Percentiles rank a stretch among this genome's conserved stretches.
Conservation (phyloP, 2,797 vertebrate genomes). For the Sebastes itinus region DNA sequence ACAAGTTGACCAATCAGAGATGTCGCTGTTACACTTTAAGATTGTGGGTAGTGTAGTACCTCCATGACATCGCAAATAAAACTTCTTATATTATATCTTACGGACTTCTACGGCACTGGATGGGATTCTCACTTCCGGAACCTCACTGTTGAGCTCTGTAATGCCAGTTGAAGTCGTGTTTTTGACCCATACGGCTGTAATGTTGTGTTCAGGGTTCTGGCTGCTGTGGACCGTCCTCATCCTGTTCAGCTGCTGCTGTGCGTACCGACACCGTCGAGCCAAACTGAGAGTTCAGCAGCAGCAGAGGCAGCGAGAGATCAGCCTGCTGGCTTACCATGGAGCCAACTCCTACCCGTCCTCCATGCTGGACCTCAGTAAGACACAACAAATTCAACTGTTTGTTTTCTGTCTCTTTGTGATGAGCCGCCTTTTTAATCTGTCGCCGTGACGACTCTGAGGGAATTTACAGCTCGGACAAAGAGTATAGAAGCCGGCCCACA, state of each 20-base stretch:
- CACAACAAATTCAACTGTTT: not conserved
- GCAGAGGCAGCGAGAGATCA: slow-evolving; percentile 94
- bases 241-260: slow-evolving; percentile 96
- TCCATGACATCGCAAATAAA: too few relatives aligned
- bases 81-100: too few relatives aligned
- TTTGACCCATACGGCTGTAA: too few relatives aligned
- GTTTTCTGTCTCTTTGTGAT: not conserved
- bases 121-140: too few relatives aligned
- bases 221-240: slow-evolving; percentile 95
- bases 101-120: too few relatives aligned
- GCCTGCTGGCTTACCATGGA: slow-evolving; percentile 93
- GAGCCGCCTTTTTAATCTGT: not conserved
- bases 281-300: slow-evolving; percentile 94
- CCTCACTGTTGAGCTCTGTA: too few relatives aligned
- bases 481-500: too few relatives aligned
- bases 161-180: too few relatives aligned
- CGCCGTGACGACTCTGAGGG: too few relatives aligned
- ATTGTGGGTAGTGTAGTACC: too few relatives aligned
- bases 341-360: slow-evolving; percentile 89
- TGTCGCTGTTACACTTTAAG: too few relatives aligned
- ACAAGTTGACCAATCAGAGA: not conserved
- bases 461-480: too few relatives aligned
- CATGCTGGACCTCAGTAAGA: slow-evolving; percentile 82
- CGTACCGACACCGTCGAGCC: slow-evolving; percentile 92
- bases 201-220: slow-evolving; percentile 91